Evolutionary conservation across 2,113 vertebrate species (phyloP), one percentile per base, ranked within the genome.

Genomic region (Pelecanus crispus): DNA sequence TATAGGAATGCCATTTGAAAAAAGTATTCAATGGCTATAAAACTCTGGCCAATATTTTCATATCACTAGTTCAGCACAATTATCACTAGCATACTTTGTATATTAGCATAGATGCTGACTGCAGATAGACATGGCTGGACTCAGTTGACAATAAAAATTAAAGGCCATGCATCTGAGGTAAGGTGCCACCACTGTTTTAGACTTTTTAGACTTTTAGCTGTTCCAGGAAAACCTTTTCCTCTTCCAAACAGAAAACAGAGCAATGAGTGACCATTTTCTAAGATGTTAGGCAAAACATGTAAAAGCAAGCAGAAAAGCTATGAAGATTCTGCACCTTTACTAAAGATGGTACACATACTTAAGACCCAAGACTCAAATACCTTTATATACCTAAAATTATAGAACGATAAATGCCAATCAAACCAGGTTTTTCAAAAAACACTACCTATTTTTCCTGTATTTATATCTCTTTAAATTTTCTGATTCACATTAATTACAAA

Each of bases 401-500:
- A 73, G 14, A 75, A 45, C 13, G 58, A 40, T 31, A 68, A 86
- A 86, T 20, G 44, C 6, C 28, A 40, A 13, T 13, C 38, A 65
- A 74, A 83, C 34, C 19, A 55, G 47, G 18, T 9, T 56, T 70
- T 56, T 3, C 10, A 47, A 53, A 52, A 56, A 40, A 1, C n/a
- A 20, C 28, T 58, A 59, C 17, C 17, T 70, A n/a, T 52, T 88
- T 85, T 45, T 71, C 16, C 61, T 38, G 29, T 2, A 63, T 59
- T 93, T 93, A 63, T 78, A 77, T 88, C 61, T 81, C 38, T 70
- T 84, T 70, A 84, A 81, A 84, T 73, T 66, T 92, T 78, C 13
- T 81, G 42, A 81, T 75, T 65, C 31, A 29, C 17, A 61, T 75
- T 16, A 53, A 52, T 70, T 94, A 81, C 36, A 65, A 56, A 79